Evolutionary conservation across 2,888 invertebrate species (phyloP), one percentile per base, ranked within the genome.

Genomic region (Poecilobothrus nobilitatus): DNA sequence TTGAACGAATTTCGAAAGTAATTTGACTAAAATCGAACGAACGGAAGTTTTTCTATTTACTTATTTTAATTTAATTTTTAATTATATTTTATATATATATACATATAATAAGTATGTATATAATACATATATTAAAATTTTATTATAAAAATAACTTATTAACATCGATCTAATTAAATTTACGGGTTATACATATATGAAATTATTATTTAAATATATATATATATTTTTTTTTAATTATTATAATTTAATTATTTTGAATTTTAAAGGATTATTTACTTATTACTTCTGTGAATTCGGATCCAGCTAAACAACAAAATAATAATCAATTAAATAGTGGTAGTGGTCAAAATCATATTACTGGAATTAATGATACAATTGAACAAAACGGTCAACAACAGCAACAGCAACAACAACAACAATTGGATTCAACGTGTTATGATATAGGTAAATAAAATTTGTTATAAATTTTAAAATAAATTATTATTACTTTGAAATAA

Each of bases 361-460:
- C 41, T 71, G 70, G n/a, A 72, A 72, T 64, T 71, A 71, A 68
- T 70, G 70, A 66, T 72, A 71, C 33, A 70, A 71, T 68, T 71
- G 71, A 69, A 69, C 70, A 44, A 70, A 72, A 67, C 71, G 71
- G 53, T 70, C 71, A 53, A 18, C 53, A n/a, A n/a, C n/a, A n/a
- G 70, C 69, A 69, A 70, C 70, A 68, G 69, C 71, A 69, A 71
- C 69, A 68, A 70, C 71, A 53, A 18, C 53, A 63, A 9, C 69
- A 71, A 33, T 69, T 72, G 65, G 72, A 71, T 69, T 67, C 73
- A 70, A 68, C 73, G 70, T 75, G 75, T 68, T 75, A 74, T 71
- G 75, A 75, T 69, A 71, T 74, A 69, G 75, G 75, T 74, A 71
- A 74, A 72, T 72, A 27, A 27, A 27, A 27, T 68, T 22, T 20